A percentile compares a stretch with the other conserved stretches of the same genome.
phyloP scores from a whole-genome alignment of 2,113 vertebrate species.

The Girardinichthys multiradiatus region DNA sequence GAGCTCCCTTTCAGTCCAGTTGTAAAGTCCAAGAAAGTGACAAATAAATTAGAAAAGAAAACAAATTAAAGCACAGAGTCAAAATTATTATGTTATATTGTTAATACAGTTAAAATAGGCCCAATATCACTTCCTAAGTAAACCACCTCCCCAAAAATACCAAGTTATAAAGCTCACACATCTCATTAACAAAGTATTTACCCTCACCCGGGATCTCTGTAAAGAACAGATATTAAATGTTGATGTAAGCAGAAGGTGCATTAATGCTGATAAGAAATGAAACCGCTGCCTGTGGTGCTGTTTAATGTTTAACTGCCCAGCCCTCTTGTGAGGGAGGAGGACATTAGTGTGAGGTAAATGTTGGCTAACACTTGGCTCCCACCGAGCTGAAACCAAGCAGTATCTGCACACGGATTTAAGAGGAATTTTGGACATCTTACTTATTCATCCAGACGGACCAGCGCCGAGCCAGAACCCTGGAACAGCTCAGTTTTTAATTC shows the following conservation, averaged over 20 bases:
- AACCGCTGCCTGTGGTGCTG: conserved; percentile 27
- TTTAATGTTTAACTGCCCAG: conserved; percentile 78
- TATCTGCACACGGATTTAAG: neutral
- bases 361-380: conserved; percentile 34
- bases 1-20: no score
- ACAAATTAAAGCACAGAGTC: no score
- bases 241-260: conserved; percentile 14
- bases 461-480: neutral
- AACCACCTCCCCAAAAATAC: neutral
- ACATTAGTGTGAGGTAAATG: conserved; percentile 26
- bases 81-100: neutral
- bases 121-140: neutral
- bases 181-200: neutral
- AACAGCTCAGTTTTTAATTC: neutral
- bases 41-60: no score
- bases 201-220: neutral
- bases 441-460: neutral
- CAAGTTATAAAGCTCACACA: neutral
- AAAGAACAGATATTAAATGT: neutral
- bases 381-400: conserved; percentile 28
- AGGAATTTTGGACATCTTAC: neutral
- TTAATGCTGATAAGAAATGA: conserved; percentile 50
- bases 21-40: no score
- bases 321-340: conserved; percentile 58
- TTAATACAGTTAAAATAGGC: neutral